Evolutionary conservation across 2,113 vertebrate genomes (phyloP), one percentile per base, ranked within the genome.

Genomic region (Prochilodus magdalenae): DNA sequence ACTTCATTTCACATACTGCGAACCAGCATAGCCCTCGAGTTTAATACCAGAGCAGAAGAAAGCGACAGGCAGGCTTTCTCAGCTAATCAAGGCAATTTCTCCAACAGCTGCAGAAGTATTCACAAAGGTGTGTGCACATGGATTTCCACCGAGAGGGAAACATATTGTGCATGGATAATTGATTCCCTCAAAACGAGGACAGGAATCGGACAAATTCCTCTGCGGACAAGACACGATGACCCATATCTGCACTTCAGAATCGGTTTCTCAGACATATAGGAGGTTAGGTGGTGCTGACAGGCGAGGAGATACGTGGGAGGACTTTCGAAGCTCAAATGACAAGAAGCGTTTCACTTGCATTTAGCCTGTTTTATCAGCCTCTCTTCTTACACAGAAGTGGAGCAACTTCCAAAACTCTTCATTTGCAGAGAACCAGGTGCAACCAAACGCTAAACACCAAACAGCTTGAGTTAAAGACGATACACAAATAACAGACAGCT

Each of bases 161-260:
- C 74, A 75, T 44, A 53, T 70, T 74, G 62, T 13, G 51, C 27
- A 47, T 40, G 20, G 74, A 83, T 49, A 33, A 71, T 55, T 36
- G 27, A 72, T 29, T 72, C 30, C 55, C 22, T 62, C 49, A 65
- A 76, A 51, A 66, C 4, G 36, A 71, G 18, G 24, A 24, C 26
- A 65, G 73, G 57, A 71, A 84, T 55, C 63, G 57, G 65, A 57
- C 33, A 24, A 79, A 53, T 75, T 65, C 62, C 22, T 66, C 47
- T 1, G 30, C 29, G 8, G 60, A 65, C 26, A 77, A 59, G 85
- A 89, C 88, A 89, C 88, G 83, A 88, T 88, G 91, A 88, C 90
- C 90, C 88, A 90, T 87, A 92, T 91, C 90, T 86, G 87, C 81
- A 81, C 82, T 82, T 87, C 89, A 89, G 66, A 63, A 67, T 49